Evolutionary conservation across 2,113 vertebrate genomes (phyloP).

Genomic region (Orycteropus afer): DNA sequence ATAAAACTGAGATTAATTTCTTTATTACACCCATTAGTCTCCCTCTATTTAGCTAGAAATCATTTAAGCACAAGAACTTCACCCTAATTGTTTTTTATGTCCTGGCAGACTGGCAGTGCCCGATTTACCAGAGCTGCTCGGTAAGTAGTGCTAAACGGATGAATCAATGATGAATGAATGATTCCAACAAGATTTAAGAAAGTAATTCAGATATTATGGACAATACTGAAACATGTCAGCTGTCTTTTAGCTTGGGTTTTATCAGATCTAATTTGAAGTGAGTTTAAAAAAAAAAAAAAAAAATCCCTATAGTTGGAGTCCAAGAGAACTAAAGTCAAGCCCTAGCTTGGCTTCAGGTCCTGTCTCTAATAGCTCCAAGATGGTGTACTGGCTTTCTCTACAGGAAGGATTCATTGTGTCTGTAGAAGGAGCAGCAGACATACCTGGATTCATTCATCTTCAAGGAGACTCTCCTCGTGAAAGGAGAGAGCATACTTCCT

Average conservation of each 20-base stretch:
- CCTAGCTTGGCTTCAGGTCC: not conserved
- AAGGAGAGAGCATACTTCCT: not conserved
- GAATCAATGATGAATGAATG: not conserved
- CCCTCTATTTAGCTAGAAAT: not conserved
- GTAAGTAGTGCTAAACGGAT: not conserved
- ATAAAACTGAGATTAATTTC: conserved; percentile 4
- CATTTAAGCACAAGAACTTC: not conserved
- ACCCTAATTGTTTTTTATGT: not conserved
- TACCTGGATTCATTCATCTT: not conserved
- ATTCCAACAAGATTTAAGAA: not conserved
- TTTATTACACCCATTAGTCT: not conserved
- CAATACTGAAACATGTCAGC: not conserved
- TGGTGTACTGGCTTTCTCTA: not conserved
- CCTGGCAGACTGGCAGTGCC: not conserved
- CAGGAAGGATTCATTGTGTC: not conserved
- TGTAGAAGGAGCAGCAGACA: not conserved
- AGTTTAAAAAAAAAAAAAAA: too few species aligned
- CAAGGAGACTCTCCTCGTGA: not conserved
- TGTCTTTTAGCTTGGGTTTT: not conserved
- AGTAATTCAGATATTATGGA: not conserved
- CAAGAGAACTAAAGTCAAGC: not conserved
- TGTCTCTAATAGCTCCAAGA: not conserved
- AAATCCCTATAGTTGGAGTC: not conserved
- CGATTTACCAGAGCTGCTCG: not conserved
- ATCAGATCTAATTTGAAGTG: not conserved